Evolutionary conservation across 2,113 vertebrate species (phyloP), one percentile per base, ranked within the genome.

Genomic region (Bothrops jararaca): DNA sequence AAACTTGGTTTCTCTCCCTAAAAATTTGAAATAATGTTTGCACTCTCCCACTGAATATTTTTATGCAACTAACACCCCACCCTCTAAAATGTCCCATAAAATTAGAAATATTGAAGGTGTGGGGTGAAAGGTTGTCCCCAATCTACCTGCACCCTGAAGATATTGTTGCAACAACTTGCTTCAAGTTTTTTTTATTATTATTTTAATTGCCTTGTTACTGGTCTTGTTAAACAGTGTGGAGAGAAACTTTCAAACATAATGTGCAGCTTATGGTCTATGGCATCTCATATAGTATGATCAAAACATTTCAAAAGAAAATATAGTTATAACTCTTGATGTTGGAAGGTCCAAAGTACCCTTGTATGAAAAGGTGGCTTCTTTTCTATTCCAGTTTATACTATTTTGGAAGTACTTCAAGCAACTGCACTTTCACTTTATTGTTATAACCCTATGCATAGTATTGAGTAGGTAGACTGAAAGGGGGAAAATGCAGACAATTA

Each of bases 11-110:
- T 1, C 0, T 23, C 69, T 89, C 50, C 74, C 48, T 42, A 34
- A 54, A 69, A 95, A 94, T 94, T 96, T 95, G 54, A 92, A 39
- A 95, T 95, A 50, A 96, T 95, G 95, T 94, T 95, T 93, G 90
- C 64, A 93, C 90, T 50, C 89, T 94, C 95, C 56, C 54, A 52
- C 69, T 80, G 86, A 85, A 96, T 91, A n/a, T 94, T 58, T 23
- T 90, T 64, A 90, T 85, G 58, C 95, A 96, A 96, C 94, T 86
- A 95, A 4, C 80, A 93, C 4, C 0, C 29, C 93, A 89, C 93
- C 88, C 64, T 91, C n/a, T 89, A 90, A 92, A 96, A 96, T 60
- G 58, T 93, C 53, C 93, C 89, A 93, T 9, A 18, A 95, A 94
- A 92, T 80, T 60, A 89, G 54, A 89, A 85, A 92, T 89, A 92